These are phyloP conservation scores for Sebastes schlegelii DNA, from an alignment of 2,113 vertebrate genomes.

Conservation along the genomic window DNA sequence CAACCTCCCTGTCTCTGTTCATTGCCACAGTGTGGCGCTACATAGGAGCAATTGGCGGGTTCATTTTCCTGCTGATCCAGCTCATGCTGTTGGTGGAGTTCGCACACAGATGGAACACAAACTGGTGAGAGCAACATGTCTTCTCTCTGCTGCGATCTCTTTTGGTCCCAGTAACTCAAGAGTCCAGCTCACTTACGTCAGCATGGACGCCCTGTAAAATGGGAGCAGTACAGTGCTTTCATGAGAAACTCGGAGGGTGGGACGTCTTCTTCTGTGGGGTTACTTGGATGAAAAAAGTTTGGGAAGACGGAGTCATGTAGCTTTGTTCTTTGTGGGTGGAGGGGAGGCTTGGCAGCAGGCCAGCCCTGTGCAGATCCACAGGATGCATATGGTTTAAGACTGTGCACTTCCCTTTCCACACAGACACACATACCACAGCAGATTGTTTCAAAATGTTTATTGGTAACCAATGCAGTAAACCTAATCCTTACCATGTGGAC, in stretches of 20 bases:
- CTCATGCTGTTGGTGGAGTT: slow-evolving; percentile 96
- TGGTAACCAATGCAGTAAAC: not conserved
- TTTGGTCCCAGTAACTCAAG: not conserved
- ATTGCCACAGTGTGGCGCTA: slow-evolving; percentile 91
- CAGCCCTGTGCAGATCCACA: slow-evolving; percentile 35
- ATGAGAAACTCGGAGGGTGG: slow-evolving; percentile 19
- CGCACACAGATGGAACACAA: slow-evolving; percentile 98
- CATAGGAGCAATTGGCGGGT: slow-evolving; percentile 89
- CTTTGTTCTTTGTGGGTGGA: slow-evolving; percentile 25
- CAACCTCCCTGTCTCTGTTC: not conserved
- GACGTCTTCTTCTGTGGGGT: not conserved
- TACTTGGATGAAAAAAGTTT: slow-evolving; percentile 6
- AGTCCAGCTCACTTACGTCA: not conserved
- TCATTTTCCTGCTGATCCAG: slow-evolving; percentile 93
- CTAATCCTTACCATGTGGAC: not conserved
- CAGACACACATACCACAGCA: not conserved
- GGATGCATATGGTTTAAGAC: slow-evolving; percentile 53
- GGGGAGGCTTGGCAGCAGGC: slow-evolving; percentile 35
- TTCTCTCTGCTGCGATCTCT: not conserved
- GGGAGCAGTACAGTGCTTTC: not conserved
- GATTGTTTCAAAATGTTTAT: slow-evolving; percentile 15
- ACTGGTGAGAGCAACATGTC: slow-evolving; percentile 88
- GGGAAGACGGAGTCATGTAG: slow-evolving; percentile 22
- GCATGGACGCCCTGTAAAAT: slow-evolving; percentile 5
- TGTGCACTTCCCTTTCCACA: not conserved